Conservation (phyloP, 2,888 invertebrate species). For the Cantharis flavilabris region DNA sequence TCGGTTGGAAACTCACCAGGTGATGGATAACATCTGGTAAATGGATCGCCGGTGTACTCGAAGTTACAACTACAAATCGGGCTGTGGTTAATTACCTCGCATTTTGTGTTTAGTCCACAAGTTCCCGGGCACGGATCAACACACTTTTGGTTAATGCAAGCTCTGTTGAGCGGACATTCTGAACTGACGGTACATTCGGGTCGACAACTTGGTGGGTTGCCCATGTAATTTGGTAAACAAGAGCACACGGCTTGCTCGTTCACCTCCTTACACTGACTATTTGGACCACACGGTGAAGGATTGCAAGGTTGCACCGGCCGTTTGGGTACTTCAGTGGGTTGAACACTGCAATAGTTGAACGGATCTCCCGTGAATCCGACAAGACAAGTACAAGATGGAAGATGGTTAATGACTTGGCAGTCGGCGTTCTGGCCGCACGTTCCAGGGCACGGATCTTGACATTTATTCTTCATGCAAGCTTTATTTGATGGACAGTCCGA, state of each 20-base stretch:
- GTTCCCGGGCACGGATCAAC: constrained; percentile 66
- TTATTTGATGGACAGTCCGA: constrained; percentile 70
- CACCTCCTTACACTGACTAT: constrained; percentile 73
- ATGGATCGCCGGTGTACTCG: constrained; percentile 72
- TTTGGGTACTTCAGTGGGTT: constrained; percentile 49
- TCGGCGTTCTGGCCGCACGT: constrained; percentile 75
- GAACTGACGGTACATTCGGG: constrained; percentile 68
- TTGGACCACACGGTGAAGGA: constrained; percentile 81
- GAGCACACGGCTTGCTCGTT: constrained; percentile 63
- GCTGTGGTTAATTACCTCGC: constrained; percentile 60
- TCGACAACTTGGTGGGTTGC: constrained; percentile 67
- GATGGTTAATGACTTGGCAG: constrained; percentile 74
- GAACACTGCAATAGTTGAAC: constrained; percentile 62
- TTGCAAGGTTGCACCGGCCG: constrained; percentile 63
- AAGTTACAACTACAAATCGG: constrained; percentile 67
- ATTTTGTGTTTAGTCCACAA: constrained; percentile 63
- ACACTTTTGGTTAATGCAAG: constrained; percentile 63
- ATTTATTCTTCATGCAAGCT: constrained; percentile 72
- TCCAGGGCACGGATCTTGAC: constrained; percentile 72
- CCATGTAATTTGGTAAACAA: constrained; percentile 63
- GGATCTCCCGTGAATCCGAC: constrained; percentile 68
- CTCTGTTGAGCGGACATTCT: constrained; percentile 63
- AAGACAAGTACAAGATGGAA: constrained; percentile 71
- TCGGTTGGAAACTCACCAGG: constrained; percentile 43
- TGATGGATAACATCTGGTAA: constrained; percentile 56